A percentile compares a stretch with the other conserved stretches of the same genome.
Evolutionary conservation across 2,888 invertebrate genomes (phyloP).

Genomic region (Gerris lacustris): DNA sequence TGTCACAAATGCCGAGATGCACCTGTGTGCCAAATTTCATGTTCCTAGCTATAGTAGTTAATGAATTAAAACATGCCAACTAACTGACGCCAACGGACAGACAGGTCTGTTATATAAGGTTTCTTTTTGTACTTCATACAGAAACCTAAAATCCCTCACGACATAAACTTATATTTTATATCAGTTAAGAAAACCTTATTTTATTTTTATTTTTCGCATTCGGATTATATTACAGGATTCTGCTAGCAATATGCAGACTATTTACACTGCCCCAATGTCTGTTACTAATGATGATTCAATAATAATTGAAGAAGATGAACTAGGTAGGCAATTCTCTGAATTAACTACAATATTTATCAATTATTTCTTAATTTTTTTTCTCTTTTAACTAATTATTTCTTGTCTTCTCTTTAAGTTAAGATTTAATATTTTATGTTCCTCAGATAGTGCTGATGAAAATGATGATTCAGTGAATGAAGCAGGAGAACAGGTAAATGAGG

Average conservation of each 20-base stretch:
- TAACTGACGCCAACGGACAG: no score
- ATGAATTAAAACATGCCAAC: no score
- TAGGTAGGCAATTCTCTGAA: conserved; percentile 4
- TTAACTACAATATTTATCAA: background rate
- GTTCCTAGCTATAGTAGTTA: no score
- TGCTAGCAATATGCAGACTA: background rate
- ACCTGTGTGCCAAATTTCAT: no score
- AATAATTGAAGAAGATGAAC: conserved; percentile 24
- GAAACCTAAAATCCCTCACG: no score
- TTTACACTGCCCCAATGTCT: conserved; percentile 8
- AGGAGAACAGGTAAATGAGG: conserved; percentile 18
- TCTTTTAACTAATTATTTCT: conserved; percentile 2
- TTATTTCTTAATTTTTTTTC: background rate
- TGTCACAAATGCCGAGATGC: no score
- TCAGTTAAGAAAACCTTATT: no score
- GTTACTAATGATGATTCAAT: conserved; percentile 19
- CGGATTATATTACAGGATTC: background rate
- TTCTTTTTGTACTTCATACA: no score
- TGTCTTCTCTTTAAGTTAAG: background rate
- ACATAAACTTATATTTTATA: no score
- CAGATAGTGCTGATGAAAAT: background rate
- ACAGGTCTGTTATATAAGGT: no score
- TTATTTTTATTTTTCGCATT: no score
- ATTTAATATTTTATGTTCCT: background rate
- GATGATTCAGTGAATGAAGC: conserved; percentile 13